These are phyloP conservation scores for Cantharis flavilabris DNA, from an alignment of 2,888 invertebrate species.

Conservation along the genomic window DNA sequence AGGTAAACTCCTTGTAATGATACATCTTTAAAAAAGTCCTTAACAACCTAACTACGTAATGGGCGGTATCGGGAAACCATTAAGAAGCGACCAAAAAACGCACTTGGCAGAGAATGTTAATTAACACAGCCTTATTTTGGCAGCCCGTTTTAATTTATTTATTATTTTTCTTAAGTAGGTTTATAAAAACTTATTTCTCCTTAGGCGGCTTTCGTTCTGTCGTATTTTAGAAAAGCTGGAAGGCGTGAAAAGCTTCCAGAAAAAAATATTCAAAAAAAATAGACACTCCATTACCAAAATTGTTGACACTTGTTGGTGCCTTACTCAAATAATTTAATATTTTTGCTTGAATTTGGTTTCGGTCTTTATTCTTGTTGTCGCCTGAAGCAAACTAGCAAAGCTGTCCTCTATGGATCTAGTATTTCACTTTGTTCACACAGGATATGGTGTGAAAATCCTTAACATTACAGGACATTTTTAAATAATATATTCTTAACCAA, in stretches of 20 bases:
- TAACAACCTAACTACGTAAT: slow-evolving; percentile 2
- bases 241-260: not conserved
- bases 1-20: not conserved
- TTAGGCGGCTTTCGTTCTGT: not conserved
- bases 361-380: not conserved
- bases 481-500: too few species aligned
- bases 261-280: not conserved
- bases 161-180: not conserved
- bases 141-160: not conserved
- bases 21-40: not conserved
- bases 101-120: not conserved
- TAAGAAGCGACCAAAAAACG: slow-evolving; percentile 1
- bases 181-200: not conserved
- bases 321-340: not conserved
- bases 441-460: not conserved
- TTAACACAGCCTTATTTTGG: not conserved
- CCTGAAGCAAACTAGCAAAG: not conserved
- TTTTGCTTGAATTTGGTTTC: not conserved
- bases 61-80: slow-evolving; percentile 1
- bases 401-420: not conserved
- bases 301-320: not conserved
- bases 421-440: not conserved
- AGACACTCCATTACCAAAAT: not conserved
- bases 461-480: too few species aligned
- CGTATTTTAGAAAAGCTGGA: not conserved